Evolutionary conservation across 1,140 invertebrate genomes (phyloP).

Genomic region (Scaptomyza hsui): DNA sequence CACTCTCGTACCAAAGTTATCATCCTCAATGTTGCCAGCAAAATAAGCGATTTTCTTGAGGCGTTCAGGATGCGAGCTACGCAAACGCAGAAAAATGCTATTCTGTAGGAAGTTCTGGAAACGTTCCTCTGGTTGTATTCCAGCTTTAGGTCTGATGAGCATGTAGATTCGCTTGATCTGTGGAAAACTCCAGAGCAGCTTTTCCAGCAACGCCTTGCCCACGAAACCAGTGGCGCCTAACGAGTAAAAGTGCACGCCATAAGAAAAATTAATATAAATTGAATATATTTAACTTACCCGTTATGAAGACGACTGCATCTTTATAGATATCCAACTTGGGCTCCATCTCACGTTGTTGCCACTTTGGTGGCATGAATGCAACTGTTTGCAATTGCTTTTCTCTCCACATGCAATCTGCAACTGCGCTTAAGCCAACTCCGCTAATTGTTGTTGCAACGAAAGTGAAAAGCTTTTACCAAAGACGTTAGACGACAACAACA

Average conservation of each 20-base stretch:
- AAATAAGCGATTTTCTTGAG: slow-evolving; percentile 83
- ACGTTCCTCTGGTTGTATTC: slow-evolving; percentile 58
- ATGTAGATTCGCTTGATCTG: slow-evolving; percentile 88
- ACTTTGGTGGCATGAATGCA: slow-evolving; percentile 47
- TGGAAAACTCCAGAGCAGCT: slow-evolving; percentile 89
- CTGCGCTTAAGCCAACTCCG: slow-evolving; percentile 1
- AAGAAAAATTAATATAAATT: neutral
- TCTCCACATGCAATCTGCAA: slow-evolving; percentile 19
- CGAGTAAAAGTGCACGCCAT: neutral
- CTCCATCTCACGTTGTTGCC: slow-evolving; percentile 46
- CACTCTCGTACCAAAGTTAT: slow-evolving; percentile 71
- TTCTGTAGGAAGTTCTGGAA: slow-evolving; percentile 72
- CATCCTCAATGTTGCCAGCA: slow-evolving; percentile 82
- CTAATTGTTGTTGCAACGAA: slow-evolving; percentile 48
- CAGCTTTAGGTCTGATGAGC: slow-evolving; percentile 87
- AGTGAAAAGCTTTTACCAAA: slow-evolving; percentile 51
- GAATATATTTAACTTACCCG: slow-evolving; percentile 48
- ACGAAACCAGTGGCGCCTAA: slow-evolving; percentile 84
- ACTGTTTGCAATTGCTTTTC: slow-evolving; percentile 56
- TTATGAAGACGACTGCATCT: slow-evolving; percentile 77
- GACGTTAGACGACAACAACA: slow-evolving; percentile 5
- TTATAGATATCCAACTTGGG: slow-evolving; percentile 59
- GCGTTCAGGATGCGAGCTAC: slow-evolving; percentile 67
- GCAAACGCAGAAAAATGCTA: slow-evolving; percentile 74
- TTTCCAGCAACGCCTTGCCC: slow-evolving; percentile 90